Evolutionary conservation across 2,888 invertebrate species (phyloP).

Genomic region (Polymixis flavicincta): DNA sequence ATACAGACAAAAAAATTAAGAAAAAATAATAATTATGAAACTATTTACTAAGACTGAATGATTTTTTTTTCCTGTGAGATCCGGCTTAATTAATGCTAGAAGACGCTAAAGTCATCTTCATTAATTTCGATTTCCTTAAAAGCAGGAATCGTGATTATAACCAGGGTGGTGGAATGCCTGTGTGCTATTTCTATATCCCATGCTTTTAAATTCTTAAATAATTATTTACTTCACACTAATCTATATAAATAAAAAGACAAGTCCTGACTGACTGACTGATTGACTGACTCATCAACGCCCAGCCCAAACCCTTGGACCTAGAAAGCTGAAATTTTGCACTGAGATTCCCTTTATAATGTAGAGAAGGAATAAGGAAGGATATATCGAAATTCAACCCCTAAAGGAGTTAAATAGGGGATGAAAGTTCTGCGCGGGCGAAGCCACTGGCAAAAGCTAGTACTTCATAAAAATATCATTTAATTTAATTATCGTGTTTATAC

Average conservation of each 20-base stretch:
- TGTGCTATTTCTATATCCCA: not conserved
- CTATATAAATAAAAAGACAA: too few species aligned
- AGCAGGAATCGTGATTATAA: not conserved
- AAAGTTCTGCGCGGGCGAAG: too few species aligned
- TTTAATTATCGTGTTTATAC: not conserved
- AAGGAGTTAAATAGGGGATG: too few species aligned
- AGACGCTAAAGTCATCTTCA: not conserved
- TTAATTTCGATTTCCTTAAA: not conserved
- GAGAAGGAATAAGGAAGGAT: too few species aligned
- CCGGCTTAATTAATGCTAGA: not conserved
- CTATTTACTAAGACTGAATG: not conserved
- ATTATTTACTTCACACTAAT: conserved; percentile 12
- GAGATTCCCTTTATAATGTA: too few species aligned
- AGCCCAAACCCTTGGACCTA: too few species aligned
- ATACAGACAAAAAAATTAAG: not conserved
- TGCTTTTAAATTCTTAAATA: not conserved
- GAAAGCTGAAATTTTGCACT: too few species aligned
- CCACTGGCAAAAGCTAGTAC: too few species aligned
- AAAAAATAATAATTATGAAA: not conserved
- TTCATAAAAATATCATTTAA: not conserved
- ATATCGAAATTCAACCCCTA: too few species aligned
- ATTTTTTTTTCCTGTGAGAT: not conserved
- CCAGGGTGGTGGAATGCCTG: conserved; percentile 14
- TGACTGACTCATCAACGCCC: too few species aligned
- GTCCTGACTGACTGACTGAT: too few species aligned